A percentile compares a stretch with the other conserved stretches of the same genome.
Conservation (phyloP, 2,888 invertebrate genomes). For the Torymus auratus region DNA sequence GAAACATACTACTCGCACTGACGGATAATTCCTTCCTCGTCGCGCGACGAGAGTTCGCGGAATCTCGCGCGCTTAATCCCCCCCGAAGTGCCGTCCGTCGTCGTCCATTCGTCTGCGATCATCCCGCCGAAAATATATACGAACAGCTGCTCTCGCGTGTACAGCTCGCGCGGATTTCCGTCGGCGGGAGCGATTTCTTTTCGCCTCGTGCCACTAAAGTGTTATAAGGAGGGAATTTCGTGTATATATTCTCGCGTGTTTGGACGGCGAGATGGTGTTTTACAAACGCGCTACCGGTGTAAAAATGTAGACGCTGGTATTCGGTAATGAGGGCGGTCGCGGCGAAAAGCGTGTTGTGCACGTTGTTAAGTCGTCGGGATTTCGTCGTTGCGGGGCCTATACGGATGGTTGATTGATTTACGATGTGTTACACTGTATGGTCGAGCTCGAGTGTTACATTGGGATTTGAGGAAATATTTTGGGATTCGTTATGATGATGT, state of each 20-base stretch:
- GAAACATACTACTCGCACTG: too few species aligned
- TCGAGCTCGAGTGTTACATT: too few species aligned
- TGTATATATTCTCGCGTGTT: slow-evolving; percentile 33
- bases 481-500: background rate
- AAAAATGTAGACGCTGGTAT: slow-evolving; percentile 23
- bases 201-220: too few species aligned
- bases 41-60: slow-evolving; percentile 20
- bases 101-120: slow-evolving; percentile 70
- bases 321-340: too few species aligned
- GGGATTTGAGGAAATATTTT: background rate
- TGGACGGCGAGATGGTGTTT: slow-evolving; percentile 37
- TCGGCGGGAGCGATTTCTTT: background rate
- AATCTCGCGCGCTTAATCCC: slow-evolving; percentile 36
- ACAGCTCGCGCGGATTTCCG: slow-evolving; percentile 59
- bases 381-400: too few species aligned
- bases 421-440: too few species aligned
- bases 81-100: slow-evolving; percentile 65
- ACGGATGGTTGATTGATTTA: too few species aligned
- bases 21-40: background rate
- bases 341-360: too few species aligned
- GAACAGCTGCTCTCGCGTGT: slow-evolving; percentile 72
- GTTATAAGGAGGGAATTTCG: background rate
- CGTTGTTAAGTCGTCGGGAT: too few species aligned
- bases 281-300: slow-evolving; percentile 39
- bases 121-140: slow-evolving; percentile 69